A percentile compares a stretch with the other conserved stretches of the same genome.
Evolutionary conservation across 1,140 invertebrate genomes (phyloP).

Genomic region (Camponotus vicinus): DNA sequence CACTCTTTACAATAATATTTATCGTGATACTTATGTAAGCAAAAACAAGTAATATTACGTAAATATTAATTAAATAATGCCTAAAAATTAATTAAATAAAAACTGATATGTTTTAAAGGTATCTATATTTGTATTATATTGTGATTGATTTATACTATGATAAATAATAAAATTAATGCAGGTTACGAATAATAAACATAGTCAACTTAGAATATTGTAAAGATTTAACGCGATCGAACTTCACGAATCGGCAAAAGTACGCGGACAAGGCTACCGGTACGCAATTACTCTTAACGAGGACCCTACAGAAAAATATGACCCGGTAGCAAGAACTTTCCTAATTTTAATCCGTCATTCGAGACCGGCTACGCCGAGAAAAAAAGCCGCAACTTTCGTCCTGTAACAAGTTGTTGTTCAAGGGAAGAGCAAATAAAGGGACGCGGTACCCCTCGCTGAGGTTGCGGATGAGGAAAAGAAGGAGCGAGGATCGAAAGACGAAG

Average conservation of each 20-base stretch:
- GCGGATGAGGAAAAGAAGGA: slow-evolving; percentile 58
- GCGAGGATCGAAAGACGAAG: slow-evolving; percentile 34
- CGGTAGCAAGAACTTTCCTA: slow-evolving; percentile 78
- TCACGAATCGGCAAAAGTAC: slow-evolving; percentile 44
- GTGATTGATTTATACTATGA: not conserved
- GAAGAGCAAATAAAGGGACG: slow-evolving; percentile 73
- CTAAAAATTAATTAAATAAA: no score
- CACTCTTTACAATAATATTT: not conserved
- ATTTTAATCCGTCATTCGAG: slow-evolving; percentile 81
- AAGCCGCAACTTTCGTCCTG: slow-evolving; percentile 70
- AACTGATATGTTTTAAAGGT: not conserved
- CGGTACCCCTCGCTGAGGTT: slow-evolving; percentile 31
- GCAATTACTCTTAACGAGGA: slow-evolving; percentile 78
- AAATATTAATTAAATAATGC: not conserved
- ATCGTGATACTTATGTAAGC: not conserved
- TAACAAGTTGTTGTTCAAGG: slow-evolving; percentile 75
- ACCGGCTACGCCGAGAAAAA: slow-evolving; percentile 46
- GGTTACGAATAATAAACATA: not conserved
- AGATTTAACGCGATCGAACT: slow-evolving; percentile 32
- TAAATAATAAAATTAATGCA: not conserved
- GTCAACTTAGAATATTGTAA: not conserved
- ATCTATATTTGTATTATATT: not conserved
- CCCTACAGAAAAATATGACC: slow-evolving; percentile 74
- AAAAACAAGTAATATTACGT: not conserved
- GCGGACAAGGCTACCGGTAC: slow-evolving; percentile 59